Conservation (phyloP, 2,888 invertebrate genomes). For the Oasisia sp. region DNA sequence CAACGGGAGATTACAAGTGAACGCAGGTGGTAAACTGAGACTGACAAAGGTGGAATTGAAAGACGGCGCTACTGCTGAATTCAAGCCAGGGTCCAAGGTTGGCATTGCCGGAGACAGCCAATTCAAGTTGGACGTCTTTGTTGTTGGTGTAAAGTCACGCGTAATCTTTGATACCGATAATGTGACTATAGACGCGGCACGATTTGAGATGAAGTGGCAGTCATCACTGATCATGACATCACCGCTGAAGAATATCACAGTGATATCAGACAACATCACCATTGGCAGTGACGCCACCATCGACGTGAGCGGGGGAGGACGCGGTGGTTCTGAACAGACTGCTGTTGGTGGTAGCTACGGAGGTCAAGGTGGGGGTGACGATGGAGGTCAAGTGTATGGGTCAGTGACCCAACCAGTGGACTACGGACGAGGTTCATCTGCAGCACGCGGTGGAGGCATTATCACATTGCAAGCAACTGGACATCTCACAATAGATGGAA, state of each 20-base stretch:
- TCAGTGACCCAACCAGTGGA: neutral
- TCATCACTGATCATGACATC: neutral
- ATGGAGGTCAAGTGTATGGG: neutral
- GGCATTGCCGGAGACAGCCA: neutral
- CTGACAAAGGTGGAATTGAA: neutral
- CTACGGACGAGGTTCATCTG: neutral
- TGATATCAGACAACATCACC: neutral
- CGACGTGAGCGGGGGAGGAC: neutral
- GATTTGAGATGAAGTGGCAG: neutral
- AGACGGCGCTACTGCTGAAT: neutral
- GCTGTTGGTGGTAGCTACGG: neutral
- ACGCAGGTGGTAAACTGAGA: neutral
- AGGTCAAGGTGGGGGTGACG: slow-evolving; percentile 6
- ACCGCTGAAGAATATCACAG: neutral
- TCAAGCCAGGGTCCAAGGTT: neutral
- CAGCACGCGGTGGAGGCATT: neutral
- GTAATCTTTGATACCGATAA: neutral
- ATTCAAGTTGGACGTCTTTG: neutral
- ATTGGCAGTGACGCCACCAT: slow-evolving; percentile 5
- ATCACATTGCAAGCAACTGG: neutral
- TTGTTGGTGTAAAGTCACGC: neutral
- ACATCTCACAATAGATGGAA: neutral
- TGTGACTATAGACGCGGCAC: neutral
- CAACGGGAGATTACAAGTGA: neutral
- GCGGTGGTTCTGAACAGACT: neutral